A percentile compares a stretch with the other conserved stretches of the same genome.
Evolutionary conservation across 1,140 invertebrate genomes (phyloP).

Genomic region (Drosophila melanogaster): Release_6_plus_ISO1_MT NT_037436.4:11978501-11979000

Average conservation of each 20-base stretch:
- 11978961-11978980: neutral
- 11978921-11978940: neutral
- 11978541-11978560: constrained; percentile 35
- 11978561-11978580: constrained; percentile 25
- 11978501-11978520: constrained; percentile 58
- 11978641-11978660: constrained; percentile 5
- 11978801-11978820: constrained; percentile 60
- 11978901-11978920: constrained; percentile 50
- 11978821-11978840: constrained; percentile 49
- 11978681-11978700: too few species aligned
- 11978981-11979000: constrained; percentile 53
- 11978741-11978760: constrained; percentile 60
- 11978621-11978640: constrained; percentile 37
- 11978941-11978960: too few species aligned
- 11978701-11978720: neutral
- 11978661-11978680: constrained; percentile 44
- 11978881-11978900: constrained; percentile 6
- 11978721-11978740: constrained; percentile 24
- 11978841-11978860: constrained; percentile 54
- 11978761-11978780: constrained; percentile 22
- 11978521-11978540: constrained; percentile 29
- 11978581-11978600: constrained; percentile 53
- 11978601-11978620: constrained; percentile 39
- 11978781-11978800: constrained; percentile 21
- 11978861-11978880: constrained; percentile 52